Evolutionary conservation across 2,797 vertebrate genomes (phyloP), one percentile per base, ranked within the genome.

Genomic region (Acomys russatus): DNA sequence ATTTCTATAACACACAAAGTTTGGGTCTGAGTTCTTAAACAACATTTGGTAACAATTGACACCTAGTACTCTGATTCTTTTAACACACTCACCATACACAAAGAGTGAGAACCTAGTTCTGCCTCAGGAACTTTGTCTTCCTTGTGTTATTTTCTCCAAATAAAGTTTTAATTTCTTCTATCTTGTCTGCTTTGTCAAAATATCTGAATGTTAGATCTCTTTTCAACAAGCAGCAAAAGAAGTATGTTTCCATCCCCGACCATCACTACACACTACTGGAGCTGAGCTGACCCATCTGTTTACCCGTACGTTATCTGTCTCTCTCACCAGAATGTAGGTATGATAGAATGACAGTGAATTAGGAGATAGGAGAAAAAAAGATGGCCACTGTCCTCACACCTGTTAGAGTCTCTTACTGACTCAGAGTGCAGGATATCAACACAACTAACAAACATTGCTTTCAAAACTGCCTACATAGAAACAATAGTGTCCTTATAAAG

Each of bases 141-240:
- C 20, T 70, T 85, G 4, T 33, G 25, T 95, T 86, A 90, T 73
- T 94, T 73, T 70, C 66, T 77, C 44, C 71, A 68, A 35, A 68
- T 56, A 85, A 74, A 91, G 1, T 49, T 15, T 70, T 76, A 4
- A 68, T 78, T 78, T 74, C 25, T 83, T 11, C 3, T n/a, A n/a
- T 61, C 38, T 63, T n/a, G n/a, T n/a, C 83, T 35, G 38, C 30
- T 61, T 86, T n/a, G n/a, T 92, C 44, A 35, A 88, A 33, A 51
- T 6, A 18, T 25, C 14, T 66, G 9, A 80, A 51, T 80, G 30
- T 49, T 71, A 91, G 2, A 68, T 5, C 3, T 9, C 12, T 22
- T n/a, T 49, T 79, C 3, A 33, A 10, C 30, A 1, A 18, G 38
- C 20, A 82, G 38, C 9, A 30, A 76, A 51, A 70, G 35, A n/a